Conservation (phyloP, 2,888 invertebrate genomes). For the Xestia ashworthii region DNA sequence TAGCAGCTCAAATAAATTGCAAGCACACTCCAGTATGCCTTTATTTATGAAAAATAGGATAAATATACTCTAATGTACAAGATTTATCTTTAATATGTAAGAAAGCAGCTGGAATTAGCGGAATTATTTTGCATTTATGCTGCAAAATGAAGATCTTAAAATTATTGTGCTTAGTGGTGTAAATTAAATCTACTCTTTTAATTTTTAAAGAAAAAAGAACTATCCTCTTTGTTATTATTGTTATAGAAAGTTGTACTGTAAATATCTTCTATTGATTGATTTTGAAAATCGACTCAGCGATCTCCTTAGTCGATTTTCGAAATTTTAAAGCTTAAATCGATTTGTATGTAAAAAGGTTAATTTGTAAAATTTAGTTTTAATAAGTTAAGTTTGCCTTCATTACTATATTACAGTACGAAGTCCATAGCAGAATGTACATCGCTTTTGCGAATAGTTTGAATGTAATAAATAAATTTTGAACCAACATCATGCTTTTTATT, state of each 20-base stretch:
- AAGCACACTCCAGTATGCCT: slow-evolving; percentile 16
- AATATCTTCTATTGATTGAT: not conserved
- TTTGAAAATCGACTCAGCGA: slow-evolving; percentile 8
- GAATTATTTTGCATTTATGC: slow-evolving; percentile 21
- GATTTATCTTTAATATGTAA: slow-evolving; percentile 1
- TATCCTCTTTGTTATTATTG: not conserved
- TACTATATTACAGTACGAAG: slow-evolving; percentile 30
- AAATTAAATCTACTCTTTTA: not conserved
- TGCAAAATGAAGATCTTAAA: slow-evolving; percentile 1
- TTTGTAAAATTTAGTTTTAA: slow-evolving; percentile 5
- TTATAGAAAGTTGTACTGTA: not conserved
- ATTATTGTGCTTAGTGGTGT: slow-evolving; percentile 33
- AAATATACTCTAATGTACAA: slow-evolving; percentile 12
- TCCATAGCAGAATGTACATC: slow-evolving; percentile 58
- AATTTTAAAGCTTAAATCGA: not conserved
- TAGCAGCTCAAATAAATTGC: no score
- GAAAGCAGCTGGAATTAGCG: slow-evolving; percentile 12
- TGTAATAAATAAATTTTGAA: slow-evolving; percentile 47
- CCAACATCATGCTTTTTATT: not conserved
- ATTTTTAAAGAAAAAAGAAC: not conserved
- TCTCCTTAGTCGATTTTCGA: not conserved
- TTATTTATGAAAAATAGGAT: slow-evolving; percentile 35
- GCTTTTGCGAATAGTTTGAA: slow-evolving; percentile 59
- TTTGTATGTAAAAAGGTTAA: slow-evolving; percentile 19
- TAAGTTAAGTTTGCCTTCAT: slow-evolving; percentile 15